Percentiles rank a stretch among this genome's conserved stretches.
phyloP scores from a whole-genome alignment of 2,113 vertebrate genomes.

The Phalacrocorax aristotelis region DNA sequence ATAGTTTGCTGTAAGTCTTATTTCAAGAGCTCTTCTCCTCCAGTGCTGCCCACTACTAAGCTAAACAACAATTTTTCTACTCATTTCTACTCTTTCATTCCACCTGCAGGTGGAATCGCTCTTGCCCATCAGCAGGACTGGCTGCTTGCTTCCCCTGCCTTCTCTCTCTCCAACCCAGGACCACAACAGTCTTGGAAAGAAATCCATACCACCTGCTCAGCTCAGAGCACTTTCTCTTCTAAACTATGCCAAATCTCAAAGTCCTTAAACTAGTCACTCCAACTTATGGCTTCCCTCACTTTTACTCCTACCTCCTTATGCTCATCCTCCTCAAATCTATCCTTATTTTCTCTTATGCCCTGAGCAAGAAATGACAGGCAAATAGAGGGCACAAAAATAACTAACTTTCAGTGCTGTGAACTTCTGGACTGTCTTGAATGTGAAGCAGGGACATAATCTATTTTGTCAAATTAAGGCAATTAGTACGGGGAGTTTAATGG shows the following conservation, averaged over 20 bases:
- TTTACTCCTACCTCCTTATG: not conserved
- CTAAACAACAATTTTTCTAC: not conserved
- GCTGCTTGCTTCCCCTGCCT: not conserved
- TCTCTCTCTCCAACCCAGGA: not conserved
- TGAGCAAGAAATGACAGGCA: not conserved
- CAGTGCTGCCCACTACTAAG: not conserved
- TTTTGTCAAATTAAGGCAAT: not conserved
- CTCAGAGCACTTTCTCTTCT: not conserved
- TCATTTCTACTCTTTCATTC: too few species aligned
- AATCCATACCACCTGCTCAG: not conserved
- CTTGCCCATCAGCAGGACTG: not conserved
- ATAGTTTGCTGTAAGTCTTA: not conserved
- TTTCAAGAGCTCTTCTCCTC: not conserved
- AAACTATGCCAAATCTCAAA: not conserved
- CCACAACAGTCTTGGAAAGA: not conserved
- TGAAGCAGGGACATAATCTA: not conserved
- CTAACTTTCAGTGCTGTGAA: not conserved
- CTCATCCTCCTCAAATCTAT: not conserved
- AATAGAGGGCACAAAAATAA: not conserved
- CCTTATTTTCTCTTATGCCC: not conserved
- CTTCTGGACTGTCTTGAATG: not conserved
- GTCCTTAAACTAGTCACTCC: not conserved
- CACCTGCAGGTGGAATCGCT: not conserved
- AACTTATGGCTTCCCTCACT: accelerated
- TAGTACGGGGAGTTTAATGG: not conserved